A percentile compares a stretch with the other conserved stretches of the same genome.
These are phyloP conservation scores for Lepidothrix coronata DNA, from an alignment of 2,113 vertebrate genomes.

Conservation along the genomic window DNA sequence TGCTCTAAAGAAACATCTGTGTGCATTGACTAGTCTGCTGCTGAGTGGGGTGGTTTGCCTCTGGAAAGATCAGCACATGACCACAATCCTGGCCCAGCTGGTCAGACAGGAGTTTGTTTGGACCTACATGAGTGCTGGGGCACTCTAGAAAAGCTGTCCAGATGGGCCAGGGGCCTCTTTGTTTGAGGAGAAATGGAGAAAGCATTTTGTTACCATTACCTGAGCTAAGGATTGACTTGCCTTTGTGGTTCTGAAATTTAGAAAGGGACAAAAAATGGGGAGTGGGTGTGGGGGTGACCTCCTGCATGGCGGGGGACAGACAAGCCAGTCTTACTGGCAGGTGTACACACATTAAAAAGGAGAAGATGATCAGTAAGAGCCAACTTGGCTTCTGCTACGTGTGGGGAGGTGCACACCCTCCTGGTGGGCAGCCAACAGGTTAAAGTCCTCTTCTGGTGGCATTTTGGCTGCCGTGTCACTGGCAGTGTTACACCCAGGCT, in stretches of 20 bases:
- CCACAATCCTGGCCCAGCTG: background rate
- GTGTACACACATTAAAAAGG: too few species aligned
- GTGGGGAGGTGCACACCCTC: background rate
- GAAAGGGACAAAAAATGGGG: background rate
- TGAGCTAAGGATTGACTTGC: background rate
- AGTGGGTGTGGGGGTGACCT: background rate
- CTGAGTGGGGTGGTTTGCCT: background rate
- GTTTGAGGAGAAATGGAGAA: background rate
- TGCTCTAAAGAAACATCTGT: background rate
- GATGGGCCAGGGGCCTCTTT: background rate
- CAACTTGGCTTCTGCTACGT: background rate
- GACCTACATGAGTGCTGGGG: background rate
- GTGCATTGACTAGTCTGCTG: background rate
- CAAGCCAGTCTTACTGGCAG: background rate
- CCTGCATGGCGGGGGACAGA: accelerated
- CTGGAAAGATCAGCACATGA: background rate
- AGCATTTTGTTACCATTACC: background rate
- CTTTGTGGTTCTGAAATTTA: background rate
- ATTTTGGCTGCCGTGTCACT: background rate
- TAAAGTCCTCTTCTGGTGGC: slow-evolving; percentile 27
- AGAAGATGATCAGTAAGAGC: background rate
- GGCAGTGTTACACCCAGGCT: background rate
- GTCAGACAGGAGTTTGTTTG: background rate
- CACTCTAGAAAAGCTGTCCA: background rate
- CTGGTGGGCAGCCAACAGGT: background rate